Percentiles rank a stretch among this genome's conserved stretches.
Conservation (phyloP, 2,888 invertebrate genomes). For the Metacarcinus magister region DNA sequence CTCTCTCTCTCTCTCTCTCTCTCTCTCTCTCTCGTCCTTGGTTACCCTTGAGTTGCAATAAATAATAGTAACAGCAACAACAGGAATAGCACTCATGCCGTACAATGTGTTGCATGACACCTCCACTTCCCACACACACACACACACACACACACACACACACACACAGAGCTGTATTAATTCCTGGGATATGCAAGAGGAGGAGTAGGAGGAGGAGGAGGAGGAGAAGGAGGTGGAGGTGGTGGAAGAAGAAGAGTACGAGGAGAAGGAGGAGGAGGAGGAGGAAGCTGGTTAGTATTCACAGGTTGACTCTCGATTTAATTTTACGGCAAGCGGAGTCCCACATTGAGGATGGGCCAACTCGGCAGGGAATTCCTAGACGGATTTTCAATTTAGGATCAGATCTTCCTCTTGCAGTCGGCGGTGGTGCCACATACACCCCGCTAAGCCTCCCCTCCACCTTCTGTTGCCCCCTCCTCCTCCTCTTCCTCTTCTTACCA, state of each 20-base stretch:
- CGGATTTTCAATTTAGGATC: background rate
- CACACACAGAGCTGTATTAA: slow-evolving; percentile 33
- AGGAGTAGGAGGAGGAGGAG: slow-evolving; percentile 43
- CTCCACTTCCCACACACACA: too few species aligned
- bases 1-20: slow-evolving; percentile 15
- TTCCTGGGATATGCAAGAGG: background rate
- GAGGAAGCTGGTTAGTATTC: slow-evolving; percentile 56
- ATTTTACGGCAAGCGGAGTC: slow-evolving; percentile 26
- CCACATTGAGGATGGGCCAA: slow-evolving; percentile 4
- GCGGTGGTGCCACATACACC: background rate
- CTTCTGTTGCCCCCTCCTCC: background rate
- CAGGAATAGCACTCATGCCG: too few species aligned
- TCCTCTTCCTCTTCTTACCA: background rate
- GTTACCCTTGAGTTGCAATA: background rate
- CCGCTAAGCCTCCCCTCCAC: background rate
- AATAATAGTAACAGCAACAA: too few species aligned
- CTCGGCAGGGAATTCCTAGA: background rate
- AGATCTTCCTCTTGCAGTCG: slow-evolving; percentile 21
- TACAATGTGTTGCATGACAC: too few species aligned
- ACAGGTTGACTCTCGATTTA: slow-evolving; percentile 9
- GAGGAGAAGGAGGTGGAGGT: slow-evolving; percentile 42
- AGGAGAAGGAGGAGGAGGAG: slow-evolving; percentile 56
- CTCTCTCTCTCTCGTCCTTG: background rate
- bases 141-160: background rate
- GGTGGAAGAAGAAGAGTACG: slow-evolving; percentile 44